Base-by-base conservation (phyloP, 1,140 invertebrate genomes). In the Atta colombica region DNA sequence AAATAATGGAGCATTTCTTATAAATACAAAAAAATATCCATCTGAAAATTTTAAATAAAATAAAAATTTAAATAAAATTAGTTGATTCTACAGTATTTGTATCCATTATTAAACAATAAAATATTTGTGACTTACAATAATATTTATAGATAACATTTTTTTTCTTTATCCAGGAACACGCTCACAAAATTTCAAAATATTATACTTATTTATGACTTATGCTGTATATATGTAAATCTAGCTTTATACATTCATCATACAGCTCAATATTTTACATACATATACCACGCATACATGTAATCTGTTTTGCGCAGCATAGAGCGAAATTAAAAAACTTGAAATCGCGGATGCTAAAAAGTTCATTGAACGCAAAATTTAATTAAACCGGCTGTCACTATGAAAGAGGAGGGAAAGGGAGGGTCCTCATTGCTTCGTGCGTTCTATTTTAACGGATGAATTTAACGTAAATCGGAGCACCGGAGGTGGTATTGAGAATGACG, bases 311-410 rank as follows among this genome's bases (percentile, higher is more conserved):
- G 3, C 3, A 14, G 10, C 66, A 14, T 14, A 51, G 25, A 71
- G 69, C 5, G 5, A n/a, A 81, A 72, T 58, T 35, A 71, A 60
- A 55, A 31, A 72, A 28, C 25, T 72, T 18, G 31, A 82, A 61
- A 74, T 51, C 80, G 77, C 31, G 39, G 45, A 53, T 39, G 77
- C 66, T 71, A 71, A 81, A 81, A 55, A 81, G 51, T 72, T 71
- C 35, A 45, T 63, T 14, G 39, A 84, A 61, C 80, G 55, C 8
- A 14, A 84, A 84, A 75, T 84, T 84, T 84, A 84, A 84, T 84
- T 84, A 84, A 84, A 84, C 55, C 28, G 28, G 39, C 55, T 35
- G 55, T 58, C 69, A 58, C 12, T 25, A 35, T 35, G 80, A 49
- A n/a, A 12, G 39, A 6, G 21, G 6, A 1, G 39, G 39, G 16